phyloP scores from a whole-genome alignment of 2,888 invertebrate species.

The Chymomyza procnemis region DNA sequence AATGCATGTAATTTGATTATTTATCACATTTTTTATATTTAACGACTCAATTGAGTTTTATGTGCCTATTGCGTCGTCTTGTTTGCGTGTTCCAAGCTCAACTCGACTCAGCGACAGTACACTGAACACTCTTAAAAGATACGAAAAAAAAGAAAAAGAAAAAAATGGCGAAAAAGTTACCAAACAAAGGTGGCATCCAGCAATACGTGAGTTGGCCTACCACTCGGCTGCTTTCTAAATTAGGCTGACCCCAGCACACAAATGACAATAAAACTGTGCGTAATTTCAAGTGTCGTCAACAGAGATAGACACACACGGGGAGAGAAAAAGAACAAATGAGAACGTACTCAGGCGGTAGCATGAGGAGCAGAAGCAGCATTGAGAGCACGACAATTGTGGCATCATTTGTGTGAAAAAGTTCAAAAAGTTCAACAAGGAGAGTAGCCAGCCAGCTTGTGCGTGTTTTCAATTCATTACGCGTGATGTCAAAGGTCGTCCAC shows the following conservation, averaged over 20 bases:
- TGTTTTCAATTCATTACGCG: constrained; percentile 19
- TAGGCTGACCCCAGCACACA: not conserved
- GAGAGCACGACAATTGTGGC: not conserved
- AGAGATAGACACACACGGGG: not conserved
- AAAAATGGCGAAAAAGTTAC: not conserved
- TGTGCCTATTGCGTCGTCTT: constrained; percentile 33
- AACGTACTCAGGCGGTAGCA: too few relatives aligned
- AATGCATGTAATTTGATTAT: constrained; percentile 73
- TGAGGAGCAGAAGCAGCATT: not conserved
- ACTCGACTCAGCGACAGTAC: not conserved
- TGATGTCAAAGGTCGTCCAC: constrained; percentile 27
- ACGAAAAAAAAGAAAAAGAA: not conserved
- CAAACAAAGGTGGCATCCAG: not conserved
- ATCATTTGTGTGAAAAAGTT: not conserved
- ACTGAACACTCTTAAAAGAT: too few relatives aligned
- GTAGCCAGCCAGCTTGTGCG: constrained; percentile 3
- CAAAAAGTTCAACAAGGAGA: not conserved
- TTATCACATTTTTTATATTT: constrained; percentile 72
- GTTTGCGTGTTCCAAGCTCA: not conserved
- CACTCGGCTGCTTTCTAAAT: not conserved
- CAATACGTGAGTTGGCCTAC: not conserved
- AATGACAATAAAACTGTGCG: constrained; percentile 3
- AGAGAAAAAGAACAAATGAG: not conserved
- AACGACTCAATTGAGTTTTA: constrained; percentile 73
- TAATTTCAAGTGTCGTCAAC: constrained; percentile 8